Base-by-base conservation (phyloP, 2,113 vertebrate genomes). In the Seriola dumerili region DNA sequence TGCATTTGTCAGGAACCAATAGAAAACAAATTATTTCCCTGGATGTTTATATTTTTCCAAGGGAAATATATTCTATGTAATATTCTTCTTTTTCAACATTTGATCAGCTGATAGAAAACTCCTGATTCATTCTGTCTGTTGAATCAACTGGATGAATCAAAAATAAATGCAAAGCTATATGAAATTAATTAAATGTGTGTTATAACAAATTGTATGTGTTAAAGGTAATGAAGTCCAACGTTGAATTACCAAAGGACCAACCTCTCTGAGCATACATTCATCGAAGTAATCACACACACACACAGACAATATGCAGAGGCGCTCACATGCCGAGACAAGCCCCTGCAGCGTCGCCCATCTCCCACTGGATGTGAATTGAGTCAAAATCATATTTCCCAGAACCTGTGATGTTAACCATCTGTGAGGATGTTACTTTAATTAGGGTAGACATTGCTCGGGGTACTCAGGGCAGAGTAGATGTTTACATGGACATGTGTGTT, bases 371-470 rank as follows among this genome's bases (percentile, higher is more conserved):
- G 48, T 71, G 66, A 76, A 90, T 82, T 17, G 7, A 80, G 57
- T 81, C 50, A 62, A 76, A 92, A 84, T 70, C 77, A 64, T 71
- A 79, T 84, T 78, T 76, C 59, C 76, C 58, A 1, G 25, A 80
- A 68, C 69, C 55, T 69, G 38, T 81, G 78, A 12, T 84, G 32
- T 78, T 78, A 40, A 85, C 89, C 87, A 93, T 89, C 89, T 91
- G 85, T 80, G 80, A 83, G 74, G 65, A 75, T 17, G 58, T 75
- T 78, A 21, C 32, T 78, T 91, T 89, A 94, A 93, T 92, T 89
- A 90, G 88, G 57, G 70, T 79, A 87, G 70, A 85, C 78, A 73
- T 80, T 42, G 73, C 59, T 88, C 62, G 32, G 3, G 71, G 71
- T 67, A 19, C 4, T 68, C 62, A 73, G 50, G 65, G 50, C 62